These are phyloP conservation scores for Anisognathus igniventris DNA, from an alignment of 2,797 vertebrate genomes.

Conservation along the genomic window DNA sequence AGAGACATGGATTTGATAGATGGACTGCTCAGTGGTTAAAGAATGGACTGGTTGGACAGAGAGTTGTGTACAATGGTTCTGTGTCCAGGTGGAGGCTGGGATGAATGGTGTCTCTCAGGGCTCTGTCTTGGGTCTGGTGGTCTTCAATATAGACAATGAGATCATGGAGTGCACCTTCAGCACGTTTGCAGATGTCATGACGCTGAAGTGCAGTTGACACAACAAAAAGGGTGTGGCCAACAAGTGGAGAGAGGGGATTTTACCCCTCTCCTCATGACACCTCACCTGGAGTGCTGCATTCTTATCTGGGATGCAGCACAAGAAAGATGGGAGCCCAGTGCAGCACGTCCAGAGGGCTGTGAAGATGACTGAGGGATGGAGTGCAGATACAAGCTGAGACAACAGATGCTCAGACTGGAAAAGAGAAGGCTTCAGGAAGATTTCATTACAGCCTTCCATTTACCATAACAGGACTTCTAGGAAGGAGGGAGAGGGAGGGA, in stretches of 20 bases:
- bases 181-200: not conserved
- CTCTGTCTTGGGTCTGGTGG: not conserved
- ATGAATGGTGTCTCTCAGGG: not conserved
- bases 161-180: not conserved
- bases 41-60: not conserved
- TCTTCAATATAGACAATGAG: not conserved
- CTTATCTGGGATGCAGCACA: not conserved
- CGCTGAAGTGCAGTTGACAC: not conserved
- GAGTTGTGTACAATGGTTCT: not conserved
- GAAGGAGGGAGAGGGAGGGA: not conserved
- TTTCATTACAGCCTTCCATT: not conserved
- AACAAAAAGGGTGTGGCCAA: not conserved
- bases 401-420: not conserved
- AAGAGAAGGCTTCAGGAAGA: not conserved
- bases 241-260: not conserved
- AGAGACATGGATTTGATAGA: not conserved
- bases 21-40: not conserved
- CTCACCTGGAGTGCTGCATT: not conserved
- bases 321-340: too few species aligned
- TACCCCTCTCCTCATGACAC: not conserved
- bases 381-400: not conserved
- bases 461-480: too few species aligned
- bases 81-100: rapidly evolving
- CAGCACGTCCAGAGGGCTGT: not conserved
- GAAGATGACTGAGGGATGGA: not conserved